phyloP scores from a whole-genome alignment of 2,888 invertebrate genomes.

The Eudasyphora cyanicolor region DNA sequence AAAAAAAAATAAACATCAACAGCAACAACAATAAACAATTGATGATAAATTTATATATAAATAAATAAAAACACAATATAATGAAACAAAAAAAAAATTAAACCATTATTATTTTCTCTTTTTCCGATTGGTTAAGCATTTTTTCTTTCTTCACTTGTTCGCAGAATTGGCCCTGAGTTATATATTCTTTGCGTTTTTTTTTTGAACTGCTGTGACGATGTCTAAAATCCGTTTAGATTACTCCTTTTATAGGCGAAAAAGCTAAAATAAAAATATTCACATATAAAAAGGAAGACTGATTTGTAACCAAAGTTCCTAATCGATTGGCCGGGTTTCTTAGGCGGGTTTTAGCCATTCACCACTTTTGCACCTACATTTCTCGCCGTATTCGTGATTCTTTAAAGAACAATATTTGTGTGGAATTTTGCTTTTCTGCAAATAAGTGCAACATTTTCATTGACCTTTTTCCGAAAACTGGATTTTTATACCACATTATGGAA shows the following conservation, averaged over 20 bases:
- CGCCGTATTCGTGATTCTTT: background rate
- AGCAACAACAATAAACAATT: slow-evolving; percentile 36
- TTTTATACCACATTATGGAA: no score
- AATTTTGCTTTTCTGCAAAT: no score
- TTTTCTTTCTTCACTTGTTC: slow-evolving; percentile 41
- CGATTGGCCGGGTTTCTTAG: slow-evolving; percentile 34
- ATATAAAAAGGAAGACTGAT: slow-evolving; percentile 55
- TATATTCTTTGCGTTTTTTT: background rate
- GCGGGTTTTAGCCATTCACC: background rate
- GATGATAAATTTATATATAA: slow-evolving; percentile 32
- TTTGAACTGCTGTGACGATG: background rate
- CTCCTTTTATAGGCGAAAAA: slow-evolving; percentile 12
- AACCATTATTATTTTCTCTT: slow-evolving; percentile 17
- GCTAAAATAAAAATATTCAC: slow-evolving; percentile 14
- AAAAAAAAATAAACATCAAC: slow-evolving; percentile 32
- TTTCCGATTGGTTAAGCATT: slow-evolving; percentile 15
- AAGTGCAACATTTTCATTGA: no score
- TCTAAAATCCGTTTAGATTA: slow-evolving; percentile 21
- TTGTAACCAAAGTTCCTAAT: slow-evolving; percentile 60
- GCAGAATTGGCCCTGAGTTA: background rate
- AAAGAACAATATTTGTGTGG: no score
- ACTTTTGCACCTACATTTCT: background rate
- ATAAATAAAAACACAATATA: slow-evolving; percentile 47
- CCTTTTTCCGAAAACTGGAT: no score
- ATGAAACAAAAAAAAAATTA: slow-evolving; percentile 36